phyloP scores from a whole-genome alignment of 2,888 invertebrate species.

The Escarpia spicata region DNA sequence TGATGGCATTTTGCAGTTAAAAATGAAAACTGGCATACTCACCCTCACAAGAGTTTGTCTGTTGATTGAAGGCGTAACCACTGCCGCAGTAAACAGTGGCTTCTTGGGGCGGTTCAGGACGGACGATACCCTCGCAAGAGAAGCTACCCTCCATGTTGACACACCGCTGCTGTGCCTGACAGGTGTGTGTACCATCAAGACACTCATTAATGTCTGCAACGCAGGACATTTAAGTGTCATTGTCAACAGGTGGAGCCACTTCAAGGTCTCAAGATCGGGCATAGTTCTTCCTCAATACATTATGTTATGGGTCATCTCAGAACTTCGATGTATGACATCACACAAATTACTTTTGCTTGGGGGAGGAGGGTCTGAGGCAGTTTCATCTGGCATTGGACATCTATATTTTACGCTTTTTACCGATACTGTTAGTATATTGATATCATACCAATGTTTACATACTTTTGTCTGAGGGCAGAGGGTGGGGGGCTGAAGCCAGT shows the following conservation, averaged over 20 bases:
- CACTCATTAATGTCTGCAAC: constrained; percentile 79
- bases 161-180: constrained; percentile 76
- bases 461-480: too few relatives aligned
- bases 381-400: too few relatives aligned
- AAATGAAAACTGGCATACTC: neutral
- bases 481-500: too few relatives aligned
- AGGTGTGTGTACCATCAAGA: constrained; percentile 65
- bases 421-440: too few relatives aligned
- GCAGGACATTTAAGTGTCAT: neutral
- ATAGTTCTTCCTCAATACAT: too few relatives aligned
- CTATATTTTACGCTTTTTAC: too few relatives aligned
- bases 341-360: too few relatives aligned
- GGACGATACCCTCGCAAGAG: constrained; percentile 74
- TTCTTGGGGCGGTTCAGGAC: constrained; percentile 60
- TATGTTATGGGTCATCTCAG: too few relatives aligned
- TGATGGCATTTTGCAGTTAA: too few relatives aligned
- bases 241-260: neutral
- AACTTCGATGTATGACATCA: too few relatives aligned
- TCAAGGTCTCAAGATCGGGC: neutral
- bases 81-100: neutral
- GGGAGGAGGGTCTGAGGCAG: too few relatives aligned
- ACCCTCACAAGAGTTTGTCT: neutral
- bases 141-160: constrained; percentile 88
- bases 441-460: too few relatives aligned
- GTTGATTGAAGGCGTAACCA: neutral